Percentiles rank a stretch among this genome's conserved stretches.
Evolutionary conservation across 2,888 invertebrate genomes (phyloP).

Genomic region (Neelides folsomi): DNA sequence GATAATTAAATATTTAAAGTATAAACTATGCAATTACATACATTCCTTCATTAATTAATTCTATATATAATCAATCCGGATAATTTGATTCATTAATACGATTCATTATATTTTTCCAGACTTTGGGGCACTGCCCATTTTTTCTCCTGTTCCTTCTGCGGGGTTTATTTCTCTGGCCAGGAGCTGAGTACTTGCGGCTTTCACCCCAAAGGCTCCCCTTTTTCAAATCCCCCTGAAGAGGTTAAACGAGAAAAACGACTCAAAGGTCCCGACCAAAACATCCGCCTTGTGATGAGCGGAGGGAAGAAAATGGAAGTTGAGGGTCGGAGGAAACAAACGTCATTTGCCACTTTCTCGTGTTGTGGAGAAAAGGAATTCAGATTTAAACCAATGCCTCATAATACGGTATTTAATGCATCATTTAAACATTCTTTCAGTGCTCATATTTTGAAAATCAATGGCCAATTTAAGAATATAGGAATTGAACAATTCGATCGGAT

Average conservation of each 20-base stretch:
- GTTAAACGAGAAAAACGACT: neutral
- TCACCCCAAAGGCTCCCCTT: conserved; percentile 37
- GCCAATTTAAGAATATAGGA: too few relatives aligned
- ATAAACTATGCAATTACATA: too few relatives aligned
- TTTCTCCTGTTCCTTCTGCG: conserved; percentile 62
- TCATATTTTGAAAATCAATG: too few relatives aligned
- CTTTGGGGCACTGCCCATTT: conserved; percentile 85
- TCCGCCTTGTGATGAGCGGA: too few relatives aligned
- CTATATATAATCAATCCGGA: too few relatives aligned
- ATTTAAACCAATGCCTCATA: conserved; percentile 57
- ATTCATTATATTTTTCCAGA: conserved; percentile 11
- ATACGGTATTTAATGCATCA: too few relatives aligned
- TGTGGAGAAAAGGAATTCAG: conserved; percentile 74
- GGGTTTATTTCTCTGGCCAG: conserved; percentile 42
- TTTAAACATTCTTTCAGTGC: too few relatives aligned
- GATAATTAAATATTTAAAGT: too few relatives aligned
- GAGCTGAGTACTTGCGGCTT: conserved; percentile 39
- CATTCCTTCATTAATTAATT: too few relatives aligned
- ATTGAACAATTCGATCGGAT: too few relatives aligned
- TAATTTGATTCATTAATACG: conserved; percentile 17
- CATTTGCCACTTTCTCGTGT: conserved; percentile 48
- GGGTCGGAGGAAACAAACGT: conserved; percentile 35
- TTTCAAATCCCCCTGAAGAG: conserved; percentile 13
- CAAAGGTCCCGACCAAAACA: too few relatives aligned
- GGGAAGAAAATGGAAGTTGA: conserved; percentile 42